A percentile compares a stretch with the other conserved stretches of the same genome.
Conservation (phyloP, 1,140 invertebrate species). For the Periplaneta americana region DNA sequence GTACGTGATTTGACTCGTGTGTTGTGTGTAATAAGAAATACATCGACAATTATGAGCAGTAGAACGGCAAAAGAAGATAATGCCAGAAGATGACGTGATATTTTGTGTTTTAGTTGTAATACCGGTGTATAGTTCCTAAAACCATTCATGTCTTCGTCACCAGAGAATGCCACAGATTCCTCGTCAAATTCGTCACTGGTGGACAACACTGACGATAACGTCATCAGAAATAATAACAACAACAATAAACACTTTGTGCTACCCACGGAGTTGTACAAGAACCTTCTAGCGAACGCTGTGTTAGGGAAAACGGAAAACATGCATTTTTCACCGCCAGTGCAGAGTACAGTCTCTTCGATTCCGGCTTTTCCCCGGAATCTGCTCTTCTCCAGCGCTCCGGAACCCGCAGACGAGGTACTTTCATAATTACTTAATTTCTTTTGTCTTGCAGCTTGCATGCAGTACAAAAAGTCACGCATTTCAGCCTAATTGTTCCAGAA, state of each 20-base stretch:
- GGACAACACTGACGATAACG: neutral
- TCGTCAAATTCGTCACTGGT: neutral
- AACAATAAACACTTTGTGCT: slow-evolving; percentile 46
- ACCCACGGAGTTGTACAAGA: slow-evolving; percentile 68
- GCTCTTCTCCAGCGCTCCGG: neutral
- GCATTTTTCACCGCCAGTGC: slow-evolving; percentile 19
- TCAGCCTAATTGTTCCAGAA: too few relatives aligned
- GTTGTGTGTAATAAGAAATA: neutral
- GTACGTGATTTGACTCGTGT: neutral
- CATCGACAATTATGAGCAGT: neutral
- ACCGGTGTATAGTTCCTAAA: neutral
- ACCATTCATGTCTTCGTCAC: neutral
- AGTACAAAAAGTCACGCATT: neutral
- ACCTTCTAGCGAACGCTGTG: slow-evolving; percentile 61
- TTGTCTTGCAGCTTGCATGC: too few relatives aligned
- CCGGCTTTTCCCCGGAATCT: slow-evolving; percentile 42
- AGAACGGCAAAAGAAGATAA: neutral
- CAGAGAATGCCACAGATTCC: neutral
- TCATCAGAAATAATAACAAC: neutral
- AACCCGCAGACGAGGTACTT: neutral
- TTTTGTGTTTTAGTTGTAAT: neutral
- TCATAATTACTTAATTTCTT: neutral
- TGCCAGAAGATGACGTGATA: neutral
- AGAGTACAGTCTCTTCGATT: slow-evolving; percentile 14
- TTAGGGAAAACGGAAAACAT: slow-evolving; percentile 41